Percentiles rank a stretch among this genome's conserved stretches.
Evolutionary conservation across 1,140 invertebrate species (phyloP).

Genomic region (Diuraphis noxia): DNA sequence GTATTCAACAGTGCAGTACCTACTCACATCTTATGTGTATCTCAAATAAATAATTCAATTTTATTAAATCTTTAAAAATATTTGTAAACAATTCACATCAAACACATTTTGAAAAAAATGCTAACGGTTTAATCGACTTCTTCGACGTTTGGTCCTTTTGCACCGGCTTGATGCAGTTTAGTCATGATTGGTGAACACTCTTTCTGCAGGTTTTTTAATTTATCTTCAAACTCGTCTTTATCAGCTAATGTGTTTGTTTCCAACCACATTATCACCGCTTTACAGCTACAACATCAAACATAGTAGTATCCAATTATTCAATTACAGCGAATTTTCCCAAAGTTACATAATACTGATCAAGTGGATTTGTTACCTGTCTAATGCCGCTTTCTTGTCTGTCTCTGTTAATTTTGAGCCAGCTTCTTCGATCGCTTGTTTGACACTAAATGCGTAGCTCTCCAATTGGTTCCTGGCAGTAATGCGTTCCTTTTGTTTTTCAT

Average conservation of each 20-base stretch:
- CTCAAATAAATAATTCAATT: background rate
- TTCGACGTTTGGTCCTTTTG: slow-evolving; percentile 70
- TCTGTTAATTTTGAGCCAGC: slow-evolving; percentile 59
- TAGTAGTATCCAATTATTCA: background rate
- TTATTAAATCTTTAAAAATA: background rate
- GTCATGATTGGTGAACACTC: slow-evolving; percentile 75
- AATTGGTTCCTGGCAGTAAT: slow-evolving; percentile 70
- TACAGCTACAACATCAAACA: slow-evolving; percentile 56
- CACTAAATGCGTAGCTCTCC: slow-evolving; percentile 73
- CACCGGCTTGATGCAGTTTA: slow-evolving; percentile 70
- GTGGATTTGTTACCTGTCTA: slow-evolving; percentile 58
- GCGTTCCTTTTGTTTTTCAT: slow-evolving; percentile 64
- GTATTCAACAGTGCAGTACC: background rate
- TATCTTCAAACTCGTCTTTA: slow-evolving; percentile 76
- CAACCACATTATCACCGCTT: slow-evolving; percentile 58
- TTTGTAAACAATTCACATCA: background rate
- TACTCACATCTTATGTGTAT: background rate
- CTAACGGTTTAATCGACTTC: slow-evolving; percentile 65
- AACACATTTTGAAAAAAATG: background rate
- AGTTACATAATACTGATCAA: background rate
- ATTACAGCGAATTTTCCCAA: background rate
- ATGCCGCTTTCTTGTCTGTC: slow-evolving; percentile 59
- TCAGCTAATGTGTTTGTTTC: slow-evolving; percentile 65
- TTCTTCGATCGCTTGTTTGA: slow-evolving; percentile 65
- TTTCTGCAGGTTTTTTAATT: slow-evolving; percentile 72